Evolutionary conservation across 2,113 vertebrate genomes (phyloP).

Genomic region (Leucosticte australis): DNA sequence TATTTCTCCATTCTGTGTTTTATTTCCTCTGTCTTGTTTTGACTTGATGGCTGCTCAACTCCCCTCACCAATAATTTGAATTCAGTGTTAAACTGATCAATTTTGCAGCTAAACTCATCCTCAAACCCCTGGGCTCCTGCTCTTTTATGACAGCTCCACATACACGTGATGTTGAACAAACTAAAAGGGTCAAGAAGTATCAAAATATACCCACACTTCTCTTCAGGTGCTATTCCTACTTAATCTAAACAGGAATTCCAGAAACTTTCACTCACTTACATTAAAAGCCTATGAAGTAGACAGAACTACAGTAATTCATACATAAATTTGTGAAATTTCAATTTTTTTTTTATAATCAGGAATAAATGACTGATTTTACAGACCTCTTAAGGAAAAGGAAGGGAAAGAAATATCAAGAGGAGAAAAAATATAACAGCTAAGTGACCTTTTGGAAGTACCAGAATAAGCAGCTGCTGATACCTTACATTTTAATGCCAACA

Average conservation of each 20-base stretch:
- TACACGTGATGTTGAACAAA: neutral
- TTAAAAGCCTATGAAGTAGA: neutral
- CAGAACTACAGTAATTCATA: neutral
- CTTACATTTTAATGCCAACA: neutral
- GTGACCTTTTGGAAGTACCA: neutral
- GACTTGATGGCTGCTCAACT: neutral
- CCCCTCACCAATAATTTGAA: neutral
- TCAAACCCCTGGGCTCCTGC: neutral
- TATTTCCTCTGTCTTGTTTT: neutral
- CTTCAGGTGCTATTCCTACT: neutral
- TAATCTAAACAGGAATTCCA: neutral
- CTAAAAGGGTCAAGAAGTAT: neutral
- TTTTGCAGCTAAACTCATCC: neutral
- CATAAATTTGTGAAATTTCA: neutral
- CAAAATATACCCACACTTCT: neutral
- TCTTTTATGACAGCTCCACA: neutral
- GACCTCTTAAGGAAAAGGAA: neutral
- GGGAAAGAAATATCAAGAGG: neutral
- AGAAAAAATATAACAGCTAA: neutral
- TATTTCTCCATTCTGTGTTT: neutral
- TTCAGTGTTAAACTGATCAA: neutral
- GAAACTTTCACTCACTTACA: neutral
- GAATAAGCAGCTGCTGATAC: neutral
- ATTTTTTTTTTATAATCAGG: neutral
- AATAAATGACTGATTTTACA: neutral